These are phyloP conservation scores for honey bee (Apis mellifera) DNA, from an alignment of 1,140 invertebrate genomes.

Conservation along the genomic window DNA sequence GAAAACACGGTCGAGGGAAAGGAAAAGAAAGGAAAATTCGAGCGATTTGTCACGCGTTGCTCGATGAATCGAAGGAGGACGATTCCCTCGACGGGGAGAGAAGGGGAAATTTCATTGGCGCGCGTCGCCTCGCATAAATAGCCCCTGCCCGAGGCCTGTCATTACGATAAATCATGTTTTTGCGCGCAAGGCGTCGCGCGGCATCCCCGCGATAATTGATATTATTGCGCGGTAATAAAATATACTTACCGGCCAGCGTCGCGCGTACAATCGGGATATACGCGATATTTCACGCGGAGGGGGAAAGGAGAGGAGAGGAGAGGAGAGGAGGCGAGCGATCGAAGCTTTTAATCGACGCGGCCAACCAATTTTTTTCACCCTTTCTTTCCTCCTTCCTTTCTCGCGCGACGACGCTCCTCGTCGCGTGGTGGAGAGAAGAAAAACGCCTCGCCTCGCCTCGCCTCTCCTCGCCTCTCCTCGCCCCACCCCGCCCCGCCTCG, in stretches of 20 bases:
- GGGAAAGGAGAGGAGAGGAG: no score
- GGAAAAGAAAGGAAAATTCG: conserved; percentile 18
- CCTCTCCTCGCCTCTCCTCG: not conserved
- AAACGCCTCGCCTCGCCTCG: not conserved
- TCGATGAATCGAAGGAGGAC: not conserved
- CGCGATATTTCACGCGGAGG: not conserved
- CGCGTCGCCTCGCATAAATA: conserved; percentile 11
- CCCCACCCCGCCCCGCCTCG: not conserved
- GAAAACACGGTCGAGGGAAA: conserved; percentile 9
- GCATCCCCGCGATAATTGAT: conserved; percentile 33
- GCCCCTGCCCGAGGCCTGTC: not conserved
- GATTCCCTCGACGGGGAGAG: not conserved
- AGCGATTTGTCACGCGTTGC: not conserved
- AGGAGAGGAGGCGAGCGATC: not conserved
- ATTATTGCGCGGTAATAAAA: conserved; percentile 32
- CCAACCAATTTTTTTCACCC: not conserved
- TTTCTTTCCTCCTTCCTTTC: not conserved
- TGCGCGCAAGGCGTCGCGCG: not conserved
- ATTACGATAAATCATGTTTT: conserved; percentile 45
- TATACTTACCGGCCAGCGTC: conserved; percentile 6
- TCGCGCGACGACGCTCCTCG: not conserved
- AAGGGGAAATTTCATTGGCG: conserved; percentile 8
- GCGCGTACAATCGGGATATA: not conserved
- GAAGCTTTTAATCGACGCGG: conserved; percentile 1
- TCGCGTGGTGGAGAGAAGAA: not conserved